Evolutionary conservation across 1,140 invertebrate species (phyloP), one percentile per base, ranked within the genome.

Genomic region (Drosophila orosa): DNA sequence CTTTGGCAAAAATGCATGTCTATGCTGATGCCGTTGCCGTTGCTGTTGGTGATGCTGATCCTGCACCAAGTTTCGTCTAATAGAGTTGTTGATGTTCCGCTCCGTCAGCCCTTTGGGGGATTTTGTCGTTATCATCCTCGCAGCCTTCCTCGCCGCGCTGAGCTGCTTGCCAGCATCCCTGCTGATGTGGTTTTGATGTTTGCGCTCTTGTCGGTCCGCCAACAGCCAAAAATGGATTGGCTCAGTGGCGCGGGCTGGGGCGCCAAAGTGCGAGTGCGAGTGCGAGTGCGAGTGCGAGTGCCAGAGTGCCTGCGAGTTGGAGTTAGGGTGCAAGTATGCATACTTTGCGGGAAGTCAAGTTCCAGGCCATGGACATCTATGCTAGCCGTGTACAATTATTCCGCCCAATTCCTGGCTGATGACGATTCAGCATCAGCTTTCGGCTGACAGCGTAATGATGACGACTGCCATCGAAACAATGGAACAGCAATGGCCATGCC

Each of bases 181-280:
- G 63, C 62, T 89, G 84, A 83, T 87, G 84, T 80, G 84, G 84
- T 87, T 87, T 89, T 87, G 76, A 89, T 89, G 84, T 78, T 83
- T 80, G 77, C 54, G 73, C 84, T 75, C 85, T 81, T 81, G 66
- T 59, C 57, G 75, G 61, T 57, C 33, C 54, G 29, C 31, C 55
- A 61, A 50, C 54, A 59, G 42, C 40, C 65, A 62, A 57, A 60
- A 54, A 52, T 63, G 35, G 56, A 56, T 60, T 76, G 66, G 19
- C 22, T 56, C 66, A 45, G 15, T 17, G 58, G 27, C 58, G 31
- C 44, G 22, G 44, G n/a, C 27, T 33, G 37, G 33, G 33, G 63
- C 25, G 40, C 29, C 17, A 19, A 62, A 60, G 60, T 63, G 60
- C 52, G 25, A 62, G 59, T 61, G 59, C 48, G 39, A 37, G 39